Evolutionary conservation across 2,888 invertebrate genomes (phyloP), one percentile per base, ranked within the genome.

Genomic region (Xanthorhoe spadicearia): DNA sequence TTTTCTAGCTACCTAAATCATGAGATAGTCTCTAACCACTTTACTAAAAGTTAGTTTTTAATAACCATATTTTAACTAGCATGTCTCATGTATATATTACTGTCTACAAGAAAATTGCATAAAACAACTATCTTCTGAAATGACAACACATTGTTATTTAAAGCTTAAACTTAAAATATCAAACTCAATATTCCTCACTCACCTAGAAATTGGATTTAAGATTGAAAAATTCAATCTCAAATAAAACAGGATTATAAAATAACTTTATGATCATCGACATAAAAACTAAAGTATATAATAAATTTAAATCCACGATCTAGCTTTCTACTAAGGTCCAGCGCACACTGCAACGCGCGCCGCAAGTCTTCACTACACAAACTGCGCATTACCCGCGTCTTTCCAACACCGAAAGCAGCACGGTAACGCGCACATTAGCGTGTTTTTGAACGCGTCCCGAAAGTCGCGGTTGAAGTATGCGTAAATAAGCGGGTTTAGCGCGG

Each of bases 391-490:
- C 0, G 95, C 94, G 73, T 95, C 95, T 81, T 96, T 96, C 95
- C 96, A 96, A 77, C 96, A 95, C 68, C 93, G 93, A 84, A 96
- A 95, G 83, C 96, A 96, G 94, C 97, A 97, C 63, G 96, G 99
- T 82, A 98, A 94, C 23, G 97, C 96, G 85, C 97, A 97, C 88
- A 96, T 95, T 72, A 98, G 94, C 48, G 98, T 98, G 86, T 97
- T 97, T 89, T 97, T 97, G 92, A 99, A 99, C 69, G 99, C 99
- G 88, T 98, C 97, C 85, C 99, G 95, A 89, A 99, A 99, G 89
- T 99, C 99, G 51, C 98, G 94, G 90, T 99, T 99, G 94, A 99
- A 99, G 92, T 98, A 98, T 48, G 99, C 99, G 93, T 98, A 99
- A 86, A 99, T 98, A 77, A 99, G 95, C 2, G 99, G 99, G 90